Base-by-base conservation (phyloP, 1,140 invertebrate species). In the Lineus longissimus region DNA sequence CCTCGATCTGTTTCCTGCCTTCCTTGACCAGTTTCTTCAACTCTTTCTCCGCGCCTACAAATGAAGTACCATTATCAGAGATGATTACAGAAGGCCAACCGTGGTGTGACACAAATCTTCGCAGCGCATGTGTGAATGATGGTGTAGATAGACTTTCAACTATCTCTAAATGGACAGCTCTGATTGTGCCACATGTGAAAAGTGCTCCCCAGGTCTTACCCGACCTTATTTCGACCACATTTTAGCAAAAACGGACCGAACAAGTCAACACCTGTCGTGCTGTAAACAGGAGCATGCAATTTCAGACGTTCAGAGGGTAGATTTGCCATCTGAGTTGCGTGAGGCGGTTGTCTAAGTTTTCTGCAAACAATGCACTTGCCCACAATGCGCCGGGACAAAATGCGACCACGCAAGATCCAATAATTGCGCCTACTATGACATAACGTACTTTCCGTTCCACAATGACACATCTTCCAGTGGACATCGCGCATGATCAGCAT, bases 91-190 rank as follows among this genome's bases (percentile, higher is more conserved):
- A 19, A 7, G 47, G 47, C 25, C 19, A 23, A n/a, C 47, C 47
- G 9, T 51, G n/a, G 19, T 51, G 47, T 4, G 47, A 6, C 4
- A 51, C 25, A 51, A 51, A 51, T n/a, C 47, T 51, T n/a, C 47
- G 6, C 19, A 51, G n/a, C 4, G n/a, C n/a, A 6, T 23, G 47
- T 9, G n/a, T 6, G 25, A 51, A 51, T 4, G n/a, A 27, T n/a
- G 9, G 4, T 4, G 47, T 51, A 51, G 47, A 23, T n/a, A 51
- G n/a, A 51, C 47, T 51, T 6, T 51, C 47, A 9, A 51, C 47
- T 27, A 51, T 51, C 47, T 51, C 47, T 6, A 51, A n/a, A n/a
- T 51, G 47, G 9, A 51, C n/a, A 51, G 47, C 47, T n/a, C 47
- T 51, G 4, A 51, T n/a, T 9, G 47, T 23, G 6, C 4, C 19